A percentile compares a stretch with the other conserved stretches of the same genome.
These are phyloP conservation scores for Drosophila ochracea DNA, from an alignment of 2,888 invertebrate genomes.

Conservation along the genomic window DNA sequence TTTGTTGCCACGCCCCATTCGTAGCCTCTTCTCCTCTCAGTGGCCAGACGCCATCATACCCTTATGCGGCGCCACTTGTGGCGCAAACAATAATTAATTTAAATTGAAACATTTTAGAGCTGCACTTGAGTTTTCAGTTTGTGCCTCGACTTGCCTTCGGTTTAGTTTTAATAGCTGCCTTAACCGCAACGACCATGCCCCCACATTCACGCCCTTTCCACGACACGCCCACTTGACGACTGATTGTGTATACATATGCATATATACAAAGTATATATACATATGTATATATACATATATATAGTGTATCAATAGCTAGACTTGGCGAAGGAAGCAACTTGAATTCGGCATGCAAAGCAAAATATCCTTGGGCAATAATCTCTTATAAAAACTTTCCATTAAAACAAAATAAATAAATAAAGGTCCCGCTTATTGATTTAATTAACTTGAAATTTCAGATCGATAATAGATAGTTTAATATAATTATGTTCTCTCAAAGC, in stretches of 20 bases:
- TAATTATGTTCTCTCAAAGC: neutral
- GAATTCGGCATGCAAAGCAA: neutral
- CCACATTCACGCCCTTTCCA: neutral
- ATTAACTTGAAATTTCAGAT: neutral
- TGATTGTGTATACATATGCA: conserved; percentile 12
- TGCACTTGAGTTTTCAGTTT: conserved; percentile 22
- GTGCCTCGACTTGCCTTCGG: conserved; percentile 20
- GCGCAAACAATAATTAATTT: conserved; percentile 84
- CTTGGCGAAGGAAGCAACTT: neutral
- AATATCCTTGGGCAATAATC: neutral
- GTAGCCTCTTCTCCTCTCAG: conserved; percentile 16
- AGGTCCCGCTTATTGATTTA: neutral
- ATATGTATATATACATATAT: neutral
- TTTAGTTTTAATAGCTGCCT: conserved; percentile 56
- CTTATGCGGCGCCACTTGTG: conserved; percentile 79
- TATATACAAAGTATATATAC: neutral
- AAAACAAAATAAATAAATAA: neutral
- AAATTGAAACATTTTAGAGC: conserved; percentile 82
- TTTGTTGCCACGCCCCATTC: conserved; percentile 30
- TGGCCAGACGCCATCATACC: conserved; percentile 5
- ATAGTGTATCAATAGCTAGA: conserved; percentile 1
- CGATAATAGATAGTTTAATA: neutral
- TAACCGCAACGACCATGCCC: conserved; percentile 42
- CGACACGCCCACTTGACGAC: conserved; percentile 12
- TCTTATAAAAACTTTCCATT: neutral